Percentiles rank a stretch among this genome's conserved stretches.
phyloP scores from a whole-genome alignment of 2,888 invertebrate genomes.

The Stegana nigrithorax region DNA sequence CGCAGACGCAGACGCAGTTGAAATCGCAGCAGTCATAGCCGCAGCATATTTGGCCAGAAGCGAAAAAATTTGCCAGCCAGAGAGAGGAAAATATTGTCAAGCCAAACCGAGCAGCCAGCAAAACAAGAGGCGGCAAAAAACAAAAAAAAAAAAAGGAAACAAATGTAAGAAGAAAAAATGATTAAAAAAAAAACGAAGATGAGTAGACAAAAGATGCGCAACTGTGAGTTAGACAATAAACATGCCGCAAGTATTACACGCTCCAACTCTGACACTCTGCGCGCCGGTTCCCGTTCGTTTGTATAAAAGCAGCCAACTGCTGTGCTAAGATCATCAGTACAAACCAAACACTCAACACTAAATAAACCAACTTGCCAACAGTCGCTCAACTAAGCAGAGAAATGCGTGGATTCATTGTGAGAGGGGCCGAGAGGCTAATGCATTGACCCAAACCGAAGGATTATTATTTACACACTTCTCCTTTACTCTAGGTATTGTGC shows the following conservation, averaged over 20 bases:
- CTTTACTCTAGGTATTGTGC: conserved; percentile 56
- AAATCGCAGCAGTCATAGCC: conserved; percentile 10
- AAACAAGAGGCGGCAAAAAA: neutral
- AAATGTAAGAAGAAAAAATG: neutral
- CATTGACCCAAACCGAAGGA: conserved; percentile 18
- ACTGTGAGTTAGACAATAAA: conserved; percentile 41
- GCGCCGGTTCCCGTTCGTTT: neutral
- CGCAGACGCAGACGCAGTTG: no score
- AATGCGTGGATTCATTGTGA: conserved; percentile 68
- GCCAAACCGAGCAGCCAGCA: no score
- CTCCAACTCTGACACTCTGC: neutral
- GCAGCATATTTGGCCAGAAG: conserved; percentile 9
- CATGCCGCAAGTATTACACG: conserved; percentile 42
- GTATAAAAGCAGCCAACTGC: conserved; percentile 54
- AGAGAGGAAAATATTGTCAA: neutral
- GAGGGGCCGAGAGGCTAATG: conserved; percentile 26
- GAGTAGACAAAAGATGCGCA: conserved; percentile 20
- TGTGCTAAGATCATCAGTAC: conserved; percentile 53
- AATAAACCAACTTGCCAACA: conserved; percentile 42
- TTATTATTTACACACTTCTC: neutral
- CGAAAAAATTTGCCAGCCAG: conserved; percentile 18
- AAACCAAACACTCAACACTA: conserved; percentile 39
- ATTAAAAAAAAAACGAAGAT: conserved; percentile 14
- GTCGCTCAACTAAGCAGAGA: conserved; percentile 58
- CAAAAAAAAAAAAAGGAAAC: conserved; percentile 1